Base-by-base conservation (phyloP, 2,113 vertebrate species). In the Pipra filicauda region DNA sequence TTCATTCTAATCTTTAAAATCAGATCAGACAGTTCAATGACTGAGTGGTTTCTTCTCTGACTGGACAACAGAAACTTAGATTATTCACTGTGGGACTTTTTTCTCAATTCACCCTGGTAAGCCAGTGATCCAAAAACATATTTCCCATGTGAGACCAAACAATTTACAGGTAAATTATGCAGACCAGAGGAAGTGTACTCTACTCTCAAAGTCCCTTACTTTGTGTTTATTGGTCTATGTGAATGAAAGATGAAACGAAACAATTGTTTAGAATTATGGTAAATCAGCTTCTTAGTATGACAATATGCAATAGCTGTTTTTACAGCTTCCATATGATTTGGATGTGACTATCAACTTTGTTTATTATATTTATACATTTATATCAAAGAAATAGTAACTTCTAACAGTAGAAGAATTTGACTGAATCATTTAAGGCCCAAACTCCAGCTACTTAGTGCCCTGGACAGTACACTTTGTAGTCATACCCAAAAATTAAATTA, bases 1-100 rank as follows among this genome's bases (percentile, higher is more conserved):
- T 91, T 76, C 24, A 28, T 64, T 48, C 28, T 89, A 61, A 89
- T 94, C 59, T 59, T 75, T 67, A 70, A 77, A 94, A 96, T 85
- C 66, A 54, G 54, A 90, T 66, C 57, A 74, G 78, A 33, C 62
- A 88, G 31, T 33, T 90, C 48, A 86, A 41, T 66, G 19, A 24
- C 14, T 83, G 72, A 92, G 46, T 15, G 24, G 8, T 55, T 96
- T 84, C 20, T 71, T 84, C 30, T 81, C 70, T 71, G 37, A 64
- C 48, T 80, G 69, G 46, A 51, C 33, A 87, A 67, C n/a, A 92
- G 48, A 92, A 88, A 95, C n/a, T 62, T 59, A 66, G 30, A 48
- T 59, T 94, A 72, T 59, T 76, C 51, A 18, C n/a, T 48, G 12
- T 76, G 39, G 22, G 12, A 55, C 41, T 44, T 31, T 66, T 85